Conservation (phyloP, 2,797 vertebrate species). For the Monodelphis domestica region DNA sequence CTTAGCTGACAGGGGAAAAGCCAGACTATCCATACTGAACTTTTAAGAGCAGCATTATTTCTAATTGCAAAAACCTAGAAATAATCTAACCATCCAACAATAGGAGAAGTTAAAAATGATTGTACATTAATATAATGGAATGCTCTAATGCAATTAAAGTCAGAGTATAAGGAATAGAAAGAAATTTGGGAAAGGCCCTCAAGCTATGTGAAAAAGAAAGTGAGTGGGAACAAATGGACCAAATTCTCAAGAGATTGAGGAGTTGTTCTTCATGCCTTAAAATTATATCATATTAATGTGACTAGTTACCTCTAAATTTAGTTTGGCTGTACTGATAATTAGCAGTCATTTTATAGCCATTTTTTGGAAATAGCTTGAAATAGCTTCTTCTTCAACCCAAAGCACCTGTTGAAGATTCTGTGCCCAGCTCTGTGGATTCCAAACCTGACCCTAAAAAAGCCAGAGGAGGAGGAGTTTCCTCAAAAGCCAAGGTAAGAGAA, state of each 20-base stretch:
- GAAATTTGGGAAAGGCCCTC: background rate
- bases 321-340: background rate
- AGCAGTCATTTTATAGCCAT: background rate
- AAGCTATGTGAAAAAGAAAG: background rate
- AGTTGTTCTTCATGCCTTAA: background rate
- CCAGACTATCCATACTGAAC: background rate
- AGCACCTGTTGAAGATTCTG: constrained; percentile 88
- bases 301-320: background rate
- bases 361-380: constrained; percentile 33
- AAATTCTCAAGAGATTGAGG: background rate
- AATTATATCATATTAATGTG: background rate
- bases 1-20: background rate
- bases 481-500: constrained; percentile 91
- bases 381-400: constrained; percentile 50
- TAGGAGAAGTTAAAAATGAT: too few species aligned
- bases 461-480: constrained; percentile 87
- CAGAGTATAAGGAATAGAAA: background rate
- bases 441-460: constrained; percentile 93
- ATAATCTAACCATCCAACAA: too few species aligned
- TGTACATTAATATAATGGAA: too few species aligned
- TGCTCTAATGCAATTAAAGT: background rate
- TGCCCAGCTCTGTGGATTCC: constrained; percentile 82
- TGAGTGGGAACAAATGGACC: background rate
- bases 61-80: too few species aligned
- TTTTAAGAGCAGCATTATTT: background rate